Evolutionary conservation across 2,113 vertebrate genomes (phyloP).

Genomic region (Strix uralensis): DNA sequence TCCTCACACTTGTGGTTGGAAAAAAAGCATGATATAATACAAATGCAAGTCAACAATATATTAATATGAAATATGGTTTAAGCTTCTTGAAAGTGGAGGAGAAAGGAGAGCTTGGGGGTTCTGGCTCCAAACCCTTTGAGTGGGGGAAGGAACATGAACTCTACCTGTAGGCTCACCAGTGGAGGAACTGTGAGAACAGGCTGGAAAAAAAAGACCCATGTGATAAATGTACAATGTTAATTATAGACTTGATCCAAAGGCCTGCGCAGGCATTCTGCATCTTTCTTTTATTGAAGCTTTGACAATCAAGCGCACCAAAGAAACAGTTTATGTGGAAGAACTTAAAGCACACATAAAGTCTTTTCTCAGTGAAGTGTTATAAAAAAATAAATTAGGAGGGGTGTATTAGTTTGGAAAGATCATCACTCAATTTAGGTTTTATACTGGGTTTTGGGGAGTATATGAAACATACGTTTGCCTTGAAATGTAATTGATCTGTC

Average conservation of each 20-base stretch:
- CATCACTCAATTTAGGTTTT: not conserved
- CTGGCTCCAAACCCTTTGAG: not conserved
- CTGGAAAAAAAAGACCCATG: not conserved
- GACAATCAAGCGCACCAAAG: not conserved
- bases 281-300: not conserved
- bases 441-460: not conserved
- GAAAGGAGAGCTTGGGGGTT: not conserved
- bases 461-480: not conserved
- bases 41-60: not conserved
- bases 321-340: not conserved
- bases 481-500: not conserved
- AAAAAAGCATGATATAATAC: rapidly evolving
- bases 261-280: not conserved
- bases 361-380: not conserved
- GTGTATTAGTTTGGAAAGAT: not conserved
- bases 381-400: not conserved
- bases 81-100: not conserved
- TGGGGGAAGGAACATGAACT: not conserved
- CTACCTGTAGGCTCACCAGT: not conserved
- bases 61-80: not conserved
- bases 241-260: not conserved
- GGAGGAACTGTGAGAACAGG: not conserved
- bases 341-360: not conserved
- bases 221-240: not conserved
- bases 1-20: not conserved